These are phyloP conservation scores for Asteroscopus sphinx DNA, from an alignment of 2,888 invertebrate genomes.

Conservation along the genomic window DNA sequence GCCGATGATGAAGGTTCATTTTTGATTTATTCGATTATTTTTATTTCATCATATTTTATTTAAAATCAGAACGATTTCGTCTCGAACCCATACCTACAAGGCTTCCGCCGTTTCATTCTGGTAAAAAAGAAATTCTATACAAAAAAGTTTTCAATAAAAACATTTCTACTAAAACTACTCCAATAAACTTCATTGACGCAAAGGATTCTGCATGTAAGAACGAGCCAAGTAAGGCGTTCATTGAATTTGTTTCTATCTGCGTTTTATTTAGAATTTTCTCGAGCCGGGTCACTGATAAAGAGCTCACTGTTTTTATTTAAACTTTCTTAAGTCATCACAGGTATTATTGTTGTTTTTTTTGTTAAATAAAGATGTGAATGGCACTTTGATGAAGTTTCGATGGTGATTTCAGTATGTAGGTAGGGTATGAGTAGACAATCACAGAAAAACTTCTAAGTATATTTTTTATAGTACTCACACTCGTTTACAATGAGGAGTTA, in stretches of 20 bases:
- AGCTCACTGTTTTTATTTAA: conserved; percentile 33
- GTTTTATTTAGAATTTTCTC: conserved; percentile 48
- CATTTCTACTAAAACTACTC: conserved; percentile 53
- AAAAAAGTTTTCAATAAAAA: conserved; percentile 47
- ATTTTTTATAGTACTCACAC: too few species aligned
- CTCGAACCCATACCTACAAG: conserved; percentile 2
- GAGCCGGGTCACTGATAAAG: conserved; percentile 40
- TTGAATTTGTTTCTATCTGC: conserved; percentile 48
- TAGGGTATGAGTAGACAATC: too few species aligned
- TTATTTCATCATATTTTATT: too few species aligned
- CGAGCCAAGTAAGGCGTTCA: conserved; percentile 51
- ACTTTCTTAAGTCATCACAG: conserved; percentile 26
- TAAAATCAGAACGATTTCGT: not conserved
- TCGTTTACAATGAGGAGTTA: too few species aligned
- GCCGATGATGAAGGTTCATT: too few species aligned
- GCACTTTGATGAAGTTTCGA: not conserved
- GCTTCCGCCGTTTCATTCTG: conserved; percentile 1
- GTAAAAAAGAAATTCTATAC: conserved; percentile 12
- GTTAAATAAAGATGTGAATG: not conserved
- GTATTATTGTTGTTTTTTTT: conserved; percentile 27
- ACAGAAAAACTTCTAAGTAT: too few species aligned
- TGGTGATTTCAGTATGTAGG: too few species aligned
- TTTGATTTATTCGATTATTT: too few species aligned
- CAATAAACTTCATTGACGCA: conserved; percentile 57
- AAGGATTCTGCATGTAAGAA: conserved; percentile 53